phyloP scores from a whole-genome alignment of 2,113 vertebrate species.

The Bettongia penicillata region DNA sequence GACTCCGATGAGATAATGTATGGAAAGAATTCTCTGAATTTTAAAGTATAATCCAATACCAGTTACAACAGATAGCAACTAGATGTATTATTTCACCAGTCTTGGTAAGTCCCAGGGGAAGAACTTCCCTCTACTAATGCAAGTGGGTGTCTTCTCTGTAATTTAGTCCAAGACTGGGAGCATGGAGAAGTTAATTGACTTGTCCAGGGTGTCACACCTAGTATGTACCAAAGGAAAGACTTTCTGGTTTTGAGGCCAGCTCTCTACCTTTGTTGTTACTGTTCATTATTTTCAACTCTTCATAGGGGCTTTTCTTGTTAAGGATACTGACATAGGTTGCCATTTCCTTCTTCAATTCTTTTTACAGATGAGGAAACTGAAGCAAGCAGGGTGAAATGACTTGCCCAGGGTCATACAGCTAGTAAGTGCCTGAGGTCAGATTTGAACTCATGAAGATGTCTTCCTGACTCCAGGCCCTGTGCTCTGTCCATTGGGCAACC shows the following conservation, averaged over 20 bases:
- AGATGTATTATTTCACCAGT: not conserved
- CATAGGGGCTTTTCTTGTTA: not conserved
- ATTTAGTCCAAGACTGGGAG: not conserved
- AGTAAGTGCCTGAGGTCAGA: not conserved
- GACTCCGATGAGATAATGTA: not conserved
- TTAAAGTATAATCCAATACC: not conserved
- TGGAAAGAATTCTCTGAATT: not conserved
- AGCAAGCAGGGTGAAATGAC: not conserved
- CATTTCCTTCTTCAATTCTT: not conserved
- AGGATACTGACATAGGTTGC: not conserved
- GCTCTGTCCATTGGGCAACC: not conserved
- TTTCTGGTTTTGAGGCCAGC: not conserved
- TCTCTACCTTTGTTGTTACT: not conserved
- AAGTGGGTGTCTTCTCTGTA: not conserved
- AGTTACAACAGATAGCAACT: not conserved
- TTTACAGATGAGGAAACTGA: not conserved
- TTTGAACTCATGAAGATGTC: not conserved
- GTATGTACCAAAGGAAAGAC: not conserved
- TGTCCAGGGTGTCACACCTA: not conserved
- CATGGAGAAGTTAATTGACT: not conserved
- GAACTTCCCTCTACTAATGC: not conserved
- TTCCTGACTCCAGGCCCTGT: not conserved
- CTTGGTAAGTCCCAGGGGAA: not conserved
- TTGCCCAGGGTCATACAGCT: not conserved
- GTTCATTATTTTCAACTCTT: not conserved